Evolutionary conservation across 2,888 invertebrate species (phyloP).

Genomic region (Bugulina stolonifera): DNA sequence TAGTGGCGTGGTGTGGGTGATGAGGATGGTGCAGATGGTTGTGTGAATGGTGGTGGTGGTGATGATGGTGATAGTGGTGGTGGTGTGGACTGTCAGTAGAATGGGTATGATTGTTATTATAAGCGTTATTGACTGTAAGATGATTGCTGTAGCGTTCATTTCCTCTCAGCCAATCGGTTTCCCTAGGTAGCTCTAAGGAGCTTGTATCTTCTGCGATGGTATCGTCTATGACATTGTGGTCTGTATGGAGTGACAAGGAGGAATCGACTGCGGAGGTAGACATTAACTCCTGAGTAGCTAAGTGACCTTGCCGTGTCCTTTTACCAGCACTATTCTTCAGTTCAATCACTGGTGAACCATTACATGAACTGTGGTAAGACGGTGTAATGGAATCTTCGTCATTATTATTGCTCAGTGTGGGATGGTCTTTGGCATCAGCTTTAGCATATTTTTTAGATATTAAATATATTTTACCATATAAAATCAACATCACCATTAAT

Average conservation of each 20-base stretch:
- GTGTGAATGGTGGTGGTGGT: neutral
- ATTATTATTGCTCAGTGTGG: neutral
- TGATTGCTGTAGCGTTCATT: neutral
- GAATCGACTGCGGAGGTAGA: neutral
- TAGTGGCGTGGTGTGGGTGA: neutral
- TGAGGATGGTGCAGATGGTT: neutral
- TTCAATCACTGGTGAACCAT: neutral
- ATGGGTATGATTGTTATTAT: neutral
- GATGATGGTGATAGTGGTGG: neutral
- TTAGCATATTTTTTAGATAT: slow-evolving; percentile 65
- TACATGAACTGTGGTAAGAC: neutral
- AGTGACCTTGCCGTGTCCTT: too few relatives aligned
- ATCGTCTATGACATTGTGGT: neutral
- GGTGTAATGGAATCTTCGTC: neutral
- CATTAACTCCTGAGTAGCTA: neutral
- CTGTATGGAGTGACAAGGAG: neutral
- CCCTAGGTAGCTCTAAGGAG: neutral
- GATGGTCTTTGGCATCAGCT: slow-evolving; percentile 16
- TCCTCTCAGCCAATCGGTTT: neutral
- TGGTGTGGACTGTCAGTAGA: neutral
- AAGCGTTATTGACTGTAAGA: neutral
- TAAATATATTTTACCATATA: slow-evolving; percentile 91
- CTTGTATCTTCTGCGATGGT: neutral
- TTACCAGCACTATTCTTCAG: neutral
- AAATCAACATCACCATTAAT: slow-evolving; percentile 87